These are phyloP conservation scores for Drosophila putrida DNA, from an alignment of 2,888 invertebrate genomes.

Conservation along the genomic window DNA sequence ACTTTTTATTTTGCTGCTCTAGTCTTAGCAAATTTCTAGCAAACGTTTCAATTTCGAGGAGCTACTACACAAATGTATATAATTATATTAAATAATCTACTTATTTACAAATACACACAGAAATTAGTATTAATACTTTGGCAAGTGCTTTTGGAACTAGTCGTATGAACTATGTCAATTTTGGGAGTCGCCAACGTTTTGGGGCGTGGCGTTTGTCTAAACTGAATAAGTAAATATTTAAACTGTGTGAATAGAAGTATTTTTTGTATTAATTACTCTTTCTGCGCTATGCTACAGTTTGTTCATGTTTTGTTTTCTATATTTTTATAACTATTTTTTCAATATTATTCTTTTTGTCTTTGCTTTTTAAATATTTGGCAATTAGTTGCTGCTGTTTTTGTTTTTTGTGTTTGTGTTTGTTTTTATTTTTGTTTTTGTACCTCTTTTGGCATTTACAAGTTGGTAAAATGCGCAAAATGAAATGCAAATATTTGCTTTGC, in stretches of 20 bases:
- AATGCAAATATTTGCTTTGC: constrained; percentile 65
- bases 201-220: constrained; percentile 51
- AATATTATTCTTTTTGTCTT: constrained; percentile 11
- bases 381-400: constrained; percentile 63
- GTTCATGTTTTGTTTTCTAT: constrained; percentile 29
- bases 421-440: constrained; percentile 9
- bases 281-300: constrained; percentile 51
- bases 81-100: constrained; percentile 51
- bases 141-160: constrained; percentile 26
- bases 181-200: constrained; percentile 9
- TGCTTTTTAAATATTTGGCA: constrained; percentile 71
- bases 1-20: constrained; percentile 46
- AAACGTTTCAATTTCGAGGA: constrained; percentile 54
- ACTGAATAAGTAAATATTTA: constrained; percentile 66
- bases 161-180: constrained; percentile 22
- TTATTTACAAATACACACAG: constrained; percentile 68
- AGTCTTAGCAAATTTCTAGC: constrained; percentile 35
- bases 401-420: constrained; percentile 29
- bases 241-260: constrained; percentile 68
- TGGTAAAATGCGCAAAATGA: constrained; percentile 64
- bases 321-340: constrained; percentile 27
- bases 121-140: constrained; percentile 39
- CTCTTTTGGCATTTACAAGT: constrained; percentile 31
- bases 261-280: constrained; percentile 54
- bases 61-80: constrained; percentile 55